Evolutionary conservation across 2,797 vertebrate genomes (phyloP).

Genomic region (Myotis vivesi): DNA sequence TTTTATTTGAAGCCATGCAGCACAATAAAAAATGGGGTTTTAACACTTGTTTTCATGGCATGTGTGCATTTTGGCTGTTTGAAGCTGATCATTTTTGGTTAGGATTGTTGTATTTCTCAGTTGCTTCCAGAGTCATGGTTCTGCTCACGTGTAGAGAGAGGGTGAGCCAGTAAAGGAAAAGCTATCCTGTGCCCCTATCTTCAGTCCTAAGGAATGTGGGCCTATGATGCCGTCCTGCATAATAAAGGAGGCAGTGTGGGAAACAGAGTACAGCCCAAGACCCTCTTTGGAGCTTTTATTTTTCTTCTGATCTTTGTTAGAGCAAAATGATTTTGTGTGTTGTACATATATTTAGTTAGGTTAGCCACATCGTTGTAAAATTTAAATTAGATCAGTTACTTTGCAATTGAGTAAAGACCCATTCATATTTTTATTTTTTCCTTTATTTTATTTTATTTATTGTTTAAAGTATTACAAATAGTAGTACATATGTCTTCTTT

Average conservation of each 20-base stretch:
- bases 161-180: neutral
- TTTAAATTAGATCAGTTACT: constrained; percentile 7
- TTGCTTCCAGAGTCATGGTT: neutral
- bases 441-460: neutral
- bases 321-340: neutral
- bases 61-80: neutral
- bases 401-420: neutral
- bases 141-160: neutral
- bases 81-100: neutral
- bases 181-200: rapidly evolving
- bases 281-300: neutral
- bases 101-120: neutral
- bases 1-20: neutral
- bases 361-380: neutral
- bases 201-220: neutral
- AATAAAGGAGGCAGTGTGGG: neutral
- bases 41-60: neutral
- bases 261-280: neutral
- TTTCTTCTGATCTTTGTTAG: neutral
- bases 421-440: neutral
- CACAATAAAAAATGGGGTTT: neutral
- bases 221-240: neutral
- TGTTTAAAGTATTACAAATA: no score
- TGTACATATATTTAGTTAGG: neutral
- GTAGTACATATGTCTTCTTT: no score